A percentile compares a stretch with the other conserved stretches of the same genome.
Evolutionary conservation across 2,113 vertebrate species (phyloP).

Genomic region (Cynoglossus semilaevis): DNA sequence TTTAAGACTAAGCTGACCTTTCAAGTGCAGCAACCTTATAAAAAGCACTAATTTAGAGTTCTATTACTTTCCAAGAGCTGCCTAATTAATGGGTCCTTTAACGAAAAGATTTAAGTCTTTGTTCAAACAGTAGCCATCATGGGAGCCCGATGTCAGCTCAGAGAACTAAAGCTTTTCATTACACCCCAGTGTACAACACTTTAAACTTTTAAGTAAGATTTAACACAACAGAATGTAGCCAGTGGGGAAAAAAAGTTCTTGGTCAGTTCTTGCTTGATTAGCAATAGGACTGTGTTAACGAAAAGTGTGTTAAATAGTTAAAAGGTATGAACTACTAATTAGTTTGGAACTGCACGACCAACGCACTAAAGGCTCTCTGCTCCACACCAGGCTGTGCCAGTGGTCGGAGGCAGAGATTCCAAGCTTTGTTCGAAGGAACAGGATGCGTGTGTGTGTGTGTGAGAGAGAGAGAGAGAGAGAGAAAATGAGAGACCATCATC

Average conservation of each 20-base stretch:
- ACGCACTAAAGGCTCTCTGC: no score
- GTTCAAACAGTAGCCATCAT: slow-evolving; percentile 27
- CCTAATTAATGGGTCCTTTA: slow-evolving; percentile 58
- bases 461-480: no score
- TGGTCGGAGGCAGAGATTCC: slow-evolving; percentile 14
- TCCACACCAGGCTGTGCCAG: no score
- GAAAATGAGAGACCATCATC: slow-evolving; percentile 39
- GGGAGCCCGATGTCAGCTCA: slow-evolving; percentile 34
- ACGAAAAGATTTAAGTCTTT: slow-evolving; percentile 52
- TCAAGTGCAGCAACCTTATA: slow-evolving; percentile 34
- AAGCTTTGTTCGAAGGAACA: slow-evolving; percentile 30
- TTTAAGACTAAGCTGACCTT: slow-evolving; percentile 44
- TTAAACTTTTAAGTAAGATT: slow-evolving; percentile 3
- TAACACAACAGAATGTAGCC: not conserved
- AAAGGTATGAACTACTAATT: no score
- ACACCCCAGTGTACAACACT: slow-evolving; percentile 1
- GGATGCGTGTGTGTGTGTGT: slow-evolving; percentile 3
- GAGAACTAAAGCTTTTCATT: slow-evolving; percentile 19
- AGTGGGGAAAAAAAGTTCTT: not conserved
- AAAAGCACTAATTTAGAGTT: slow-evolving; percentile 48
- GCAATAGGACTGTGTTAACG: not conserved
- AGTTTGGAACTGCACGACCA: no score
- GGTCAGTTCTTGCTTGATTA: not conserved
- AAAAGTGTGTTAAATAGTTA: no score
- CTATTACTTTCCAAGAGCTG: slow-evolving; percentile 35